Evolutionary conservation across 2,888 invertebrate species (phyloP).

Genomic region (Amitus sp.): DNA sequence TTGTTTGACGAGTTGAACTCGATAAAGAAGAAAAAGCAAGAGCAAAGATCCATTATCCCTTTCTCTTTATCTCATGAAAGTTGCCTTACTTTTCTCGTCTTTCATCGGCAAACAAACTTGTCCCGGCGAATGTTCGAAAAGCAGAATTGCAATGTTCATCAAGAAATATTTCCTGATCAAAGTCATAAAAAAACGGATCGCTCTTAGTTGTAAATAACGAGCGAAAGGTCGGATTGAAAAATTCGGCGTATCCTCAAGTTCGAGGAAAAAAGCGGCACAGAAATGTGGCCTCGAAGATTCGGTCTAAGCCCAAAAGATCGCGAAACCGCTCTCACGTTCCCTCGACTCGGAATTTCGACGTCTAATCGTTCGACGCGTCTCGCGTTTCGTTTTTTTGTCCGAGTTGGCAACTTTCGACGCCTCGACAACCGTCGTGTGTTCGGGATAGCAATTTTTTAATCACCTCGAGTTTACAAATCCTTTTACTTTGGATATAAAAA

Average conservation of each 20-base stretch:
- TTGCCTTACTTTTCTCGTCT: conserved; percentile 27
- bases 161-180: no score
- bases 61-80: conserved; percentile 24
- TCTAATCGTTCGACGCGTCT: not conserved
- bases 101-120: conserved; percentile 13
- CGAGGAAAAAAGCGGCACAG: not conserved
- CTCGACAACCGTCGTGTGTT: no score
- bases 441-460: no score
- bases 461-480: no score
- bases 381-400: not conserved
- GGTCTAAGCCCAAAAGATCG: not conserved
- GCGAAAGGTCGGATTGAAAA: no score
- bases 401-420: not conserved
- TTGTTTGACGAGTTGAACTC: conserved; percentile 36
- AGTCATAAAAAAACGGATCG: no score
- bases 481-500: no score
- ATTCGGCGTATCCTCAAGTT: no score
- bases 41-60: conserved; percentile 30
- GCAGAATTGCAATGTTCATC: not conserved
- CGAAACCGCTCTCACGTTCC: not conserved
- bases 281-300: no score
- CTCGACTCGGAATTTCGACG: not conserved
- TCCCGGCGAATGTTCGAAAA: conserved; percentile 7
- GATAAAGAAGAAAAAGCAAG: conserved; percentile 25
- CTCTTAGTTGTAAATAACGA: no score